A percentile compares a stretch with the other conserved stretches of the same genome.
Conservation (phyloP, 2,113 vertebrate species). For the Periophthalmus modestus region DNA sequence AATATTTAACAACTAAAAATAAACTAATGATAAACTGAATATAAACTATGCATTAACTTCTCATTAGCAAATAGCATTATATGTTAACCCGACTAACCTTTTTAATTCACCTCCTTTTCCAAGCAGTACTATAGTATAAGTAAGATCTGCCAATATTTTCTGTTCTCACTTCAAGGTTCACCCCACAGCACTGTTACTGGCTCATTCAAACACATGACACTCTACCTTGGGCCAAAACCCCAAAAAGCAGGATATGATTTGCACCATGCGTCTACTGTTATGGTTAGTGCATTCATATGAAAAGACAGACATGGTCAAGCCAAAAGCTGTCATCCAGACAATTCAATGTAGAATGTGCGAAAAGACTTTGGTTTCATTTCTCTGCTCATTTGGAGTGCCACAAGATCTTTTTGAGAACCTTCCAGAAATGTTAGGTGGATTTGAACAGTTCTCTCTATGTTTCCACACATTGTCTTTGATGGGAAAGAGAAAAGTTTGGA, state of each 20-base stretch:
- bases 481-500: constrained; percentile 33
- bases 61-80: neutral
- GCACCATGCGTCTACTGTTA: constrained; percentile 36
- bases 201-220: constrained; percentile 31
- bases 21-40: neutral
- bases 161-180: constrained; percentile 44
- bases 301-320: constrained; percentile 17
- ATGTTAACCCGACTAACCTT: neutral
- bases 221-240: constrained; percentile 25
- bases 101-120: neutral
- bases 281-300: constrained; percentile 20
- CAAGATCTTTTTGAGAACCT: constrained; percentile 31
- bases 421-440: constrained; percentile 40
- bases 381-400: neutral
- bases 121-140: neutral
- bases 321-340: constrained; percentile 36
- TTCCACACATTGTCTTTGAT: constrained; percentile 62
- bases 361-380: constrained; percentile 42
- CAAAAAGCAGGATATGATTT: constrained; percentile 46
- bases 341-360: constrained; percentile 34
- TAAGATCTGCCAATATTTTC: constrained; percentile 18
- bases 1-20: too few species aligned
- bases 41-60: neutral
- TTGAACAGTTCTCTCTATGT: constrained; percentile 39
- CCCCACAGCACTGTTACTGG: constrained; percentile 5